Evolutionary conservation across 2,113 vertebrate species (phyloP).

Genomic region (Passer domesticus): DNA sequence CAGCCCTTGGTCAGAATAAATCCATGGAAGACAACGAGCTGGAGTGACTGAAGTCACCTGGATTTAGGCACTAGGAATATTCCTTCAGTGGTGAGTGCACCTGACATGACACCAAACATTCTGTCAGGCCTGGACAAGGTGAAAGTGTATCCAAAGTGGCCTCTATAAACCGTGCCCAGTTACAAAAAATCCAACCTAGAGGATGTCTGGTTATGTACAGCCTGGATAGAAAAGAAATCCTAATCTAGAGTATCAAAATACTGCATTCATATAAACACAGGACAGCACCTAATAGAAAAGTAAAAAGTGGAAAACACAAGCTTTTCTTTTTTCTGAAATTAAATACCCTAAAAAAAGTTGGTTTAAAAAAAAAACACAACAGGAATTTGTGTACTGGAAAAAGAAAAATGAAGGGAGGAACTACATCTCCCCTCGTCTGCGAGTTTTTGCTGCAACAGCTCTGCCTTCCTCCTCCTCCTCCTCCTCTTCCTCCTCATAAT

Average conservation of each 20-base stretch:
- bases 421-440: constrained; percentile 90
- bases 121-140: neutral
- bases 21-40: neutral
- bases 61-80: constrained; percentile 36
- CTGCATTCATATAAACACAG: constrained; percentile 69
- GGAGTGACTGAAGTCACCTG: neutral
- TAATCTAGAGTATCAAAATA: constrained; percentile 79
- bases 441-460: constrained; percentile 75
- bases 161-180: neutral
- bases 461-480: constrained; percentile 82
- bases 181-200: neutral
- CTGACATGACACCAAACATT: neutral
- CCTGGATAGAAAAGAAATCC: constrained; percentile 71
- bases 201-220: constrained; percentile 41
- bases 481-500: constrained; percentile 89
- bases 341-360: constrained; percentile 52
- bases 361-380: neutral
- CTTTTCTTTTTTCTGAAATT: neutral
- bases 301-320: constrained; percentile 61
- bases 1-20: neutral
- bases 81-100: neutral
- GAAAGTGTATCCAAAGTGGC: neutral
- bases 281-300: constrained; percentile 73
- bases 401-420: neutral
- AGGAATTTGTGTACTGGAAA: neutral